phyloP scores from a whole-genome alignment of 53 echinoderm and acorn worm genomes.

The Actinopyga echinites region DNA sequence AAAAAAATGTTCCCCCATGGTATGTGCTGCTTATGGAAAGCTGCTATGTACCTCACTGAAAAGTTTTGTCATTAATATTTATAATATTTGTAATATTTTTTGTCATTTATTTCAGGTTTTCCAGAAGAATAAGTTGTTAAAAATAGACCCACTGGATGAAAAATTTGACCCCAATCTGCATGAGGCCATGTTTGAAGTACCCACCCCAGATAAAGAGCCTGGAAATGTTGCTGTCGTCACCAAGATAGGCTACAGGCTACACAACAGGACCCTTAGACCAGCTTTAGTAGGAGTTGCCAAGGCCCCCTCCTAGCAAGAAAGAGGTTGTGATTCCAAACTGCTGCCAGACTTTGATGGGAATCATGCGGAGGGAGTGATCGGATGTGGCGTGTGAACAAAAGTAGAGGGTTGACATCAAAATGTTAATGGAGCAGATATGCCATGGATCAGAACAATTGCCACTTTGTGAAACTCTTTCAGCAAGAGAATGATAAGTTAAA shows the following conservation, averaged over 20 bases:
- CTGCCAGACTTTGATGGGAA: background rate
- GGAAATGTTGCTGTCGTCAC: slow-evolving; percentile 87
- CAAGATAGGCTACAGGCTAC: slow-evolving; percentile 89
- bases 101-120: slow-evolving; percentile 68
- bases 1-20: no score
- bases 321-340: no score
- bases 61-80: no score
- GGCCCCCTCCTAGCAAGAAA: slow-evolving; percentile 51
- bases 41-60: no score
- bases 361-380: background rate
- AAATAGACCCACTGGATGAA: slow-evolving; percentile 81
- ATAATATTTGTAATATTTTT: no score
- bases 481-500: no score
- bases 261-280: slow-evolving; percentile 91
- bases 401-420: slow-evolving; percentile 1
- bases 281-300: slow-evolving; percentile 93
- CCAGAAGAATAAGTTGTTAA: slow-evolving; percentile 69
- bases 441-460: background rate
- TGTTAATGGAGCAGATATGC: background rate
- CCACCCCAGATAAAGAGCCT: slow-evolving; percentile 81
- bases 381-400: no score
- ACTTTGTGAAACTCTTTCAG: no score
- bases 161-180: slow-evolving; percentile 97
- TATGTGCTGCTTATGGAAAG: no score
- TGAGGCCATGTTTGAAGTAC: slow-evolving; percentile 91